A percentile compares a stretch with the other conserved stretches of the same genome.
phyloP scores from a whole-genome alignment of 2,797 vertebrate genomes.

The Melanotaenia nigrans region DNA sequence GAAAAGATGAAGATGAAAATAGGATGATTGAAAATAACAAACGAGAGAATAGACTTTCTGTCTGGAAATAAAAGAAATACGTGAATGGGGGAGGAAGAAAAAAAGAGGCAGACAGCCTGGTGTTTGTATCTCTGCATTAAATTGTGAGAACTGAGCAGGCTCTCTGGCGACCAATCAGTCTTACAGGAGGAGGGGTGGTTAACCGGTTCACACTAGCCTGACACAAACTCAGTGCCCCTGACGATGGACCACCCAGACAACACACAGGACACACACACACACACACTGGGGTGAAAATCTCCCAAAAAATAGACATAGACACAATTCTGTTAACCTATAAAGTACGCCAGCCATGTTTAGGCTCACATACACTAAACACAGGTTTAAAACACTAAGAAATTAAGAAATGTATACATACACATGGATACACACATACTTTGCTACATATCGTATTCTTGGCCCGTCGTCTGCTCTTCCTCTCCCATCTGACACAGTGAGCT shows the following conservation, averaged over 20 bases:
- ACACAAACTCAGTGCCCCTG: constrained; percentile 84
- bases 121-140: constrained; percentile 60
- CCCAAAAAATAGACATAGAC: constrained; percentile 15
- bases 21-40: not conserved
- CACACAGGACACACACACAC: constrained; percentile 13
- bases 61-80: constrained; percentile 32
- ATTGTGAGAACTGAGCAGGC: constrained; percentile 68
- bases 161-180: constrained; percentile 69
- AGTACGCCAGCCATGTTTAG: constrained; percentile 32
- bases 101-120: constrained; percentile 19
- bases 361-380: constrained; percentile 28
- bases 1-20: not conserved
- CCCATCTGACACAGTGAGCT: constrained; percentile 87
- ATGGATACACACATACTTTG: constrained; percentile 27
- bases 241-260: constrained; percentile 63
- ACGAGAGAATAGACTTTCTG: constrained; percentile 9
- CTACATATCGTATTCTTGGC: constrained; percentile 80
- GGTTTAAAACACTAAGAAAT: constrained; percentile 49
- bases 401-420: constrained; percentile 29
- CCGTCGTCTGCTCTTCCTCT: constrained; percentile 82
- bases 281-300: constrained; percentile 27
- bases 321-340: constrained; percentile 44
- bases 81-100: constrained; percentile 28
- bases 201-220: constrained; percentile 76
- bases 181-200: constrained; percentile 61